phyloP scores from a whole-genome alignment of 2,888 invertebrate species.

The Reticulitermes lucifugus region DNA sequence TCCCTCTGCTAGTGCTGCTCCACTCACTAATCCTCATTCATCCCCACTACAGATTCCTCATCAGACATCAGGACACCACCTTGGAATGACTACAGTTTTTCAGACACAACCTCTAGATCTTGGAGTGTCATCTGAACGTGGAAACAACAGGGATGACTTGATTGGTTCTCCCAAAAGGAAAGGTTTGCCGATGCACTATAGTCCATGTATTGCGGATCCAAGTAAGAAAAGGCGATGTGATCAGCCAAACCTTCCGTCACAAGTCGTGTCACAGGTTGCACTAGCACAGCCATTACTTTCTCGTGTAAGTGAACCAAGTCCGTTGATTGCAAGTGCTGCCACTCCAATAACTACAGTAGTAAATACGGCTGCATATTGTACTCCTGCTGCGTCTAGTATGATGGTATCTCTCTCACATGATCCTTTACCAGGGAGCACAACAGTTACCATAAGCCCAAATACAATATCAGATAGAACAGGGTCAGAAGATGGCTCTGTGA shows the following conservation, averaged over 20 bases:
- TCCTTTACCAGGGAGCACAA: conserved; percentile 67
- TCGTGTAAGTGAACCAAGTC: conserved; percentile 74
- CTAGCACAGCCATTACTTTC: conserved; percentile 65
- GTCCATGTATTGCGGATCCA: conserved; percentile 67
- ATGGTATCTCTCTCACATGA: conserved; percentile 55
- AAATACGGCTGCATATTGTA: conserved; percentile 69
- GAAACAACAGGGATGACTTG: conserved; percentile 57
- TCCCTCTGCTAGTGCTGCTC: conserved; percentile 50
- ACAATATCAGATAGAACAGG: conserved; percentile 63
- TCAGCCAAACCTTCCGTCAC: conserved; percentile 20
- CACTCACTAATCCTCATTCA: conserved; percentile 53
- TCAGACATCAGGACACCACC: conserved; percentile 55
- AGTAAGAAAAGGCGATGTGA: conserved; percentile 67
- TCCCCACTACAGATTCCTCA: conserved; percentile 49
- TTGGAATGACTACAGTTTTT: conserved; percentile 64
- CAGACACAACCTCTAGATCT: conserved; percentile 85
- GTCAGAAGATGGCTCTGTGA: conserved; percentile 68
- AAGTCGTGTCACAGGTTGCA: conserved; percentile 50
- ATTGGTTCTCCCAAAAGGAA: conserved; percentile 72
- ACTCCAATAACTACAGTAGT: conserved; percentile 75
- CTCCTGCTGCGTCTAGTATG: conserved; percentile 42
- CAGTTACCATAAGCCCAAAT: conserved; percentile 66
- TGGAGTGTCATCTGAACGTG: conserved; percentile 67
- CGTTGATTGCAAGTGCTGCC: conserved; percentile 70
- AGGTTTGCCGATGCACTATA: conserved; percentile 65